Evolutionary conservation across 2,797 vertebrate genomes (phyloP), one percentile per base, ranked within the genome.

Genomic region (Anas capensis): DNA sequence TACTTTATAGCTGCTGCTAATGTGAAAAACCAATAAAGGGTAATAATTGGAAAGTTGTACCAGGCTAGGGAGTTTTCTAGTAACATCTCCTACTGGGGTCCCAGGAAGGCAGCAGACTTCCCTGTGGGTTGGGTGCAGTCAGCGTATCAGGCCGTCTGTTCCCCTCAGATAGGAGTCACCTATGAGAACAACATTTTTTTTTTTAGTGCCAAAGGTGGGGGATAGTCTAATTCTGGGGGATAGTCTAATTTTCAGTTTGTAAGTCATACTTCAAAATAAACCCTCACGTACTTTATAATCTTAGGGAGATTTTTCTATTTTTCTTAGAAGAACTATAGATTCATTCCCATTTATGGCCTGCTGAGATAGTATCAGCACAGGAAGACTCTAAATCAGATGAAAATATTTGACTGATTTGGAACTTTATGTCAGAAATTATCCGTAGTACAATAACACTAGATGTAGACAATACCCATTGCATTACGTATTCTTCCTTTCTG

Each of bases 251-350:
- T 73, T 92, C 26, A 23, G 13, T 88, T 85, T 21, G 23, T 83
- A 89, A 88, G 56, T 91, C 65, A 82, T 51, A 33, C 29, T 78
- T 60, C 0, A 4, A 36, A 79, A 83, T 69, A 44, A 66, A 8
- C 0, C 0, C 6, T 78, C 53, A 61, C 36, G 88, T 93, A 80
- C 57, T 89, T 21, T 68, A 29, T 38, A 49, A 40, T 78, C 72
- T 82, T 38, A 11, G 49, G 70, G 71, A 71, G 46, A 57, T 33
- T 81, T 83, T 90, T 91, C 46, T 91, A 40, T 54, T 94, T 88
- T 94, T 86, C 69, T 29, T 88, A 38, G 65, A 10, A 2, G 87
- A 83, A 57, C 91, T 91, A 13, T 91, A 86, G 91, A 94, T 91
- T 82, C 40, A 62, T 86, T 88, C 86, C 76, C 69, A 72, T 48